These are phyloP conservation scores for Radopholus similis DNA, from an alignment of 1,140 invertebrate genomes.

Conservation along the genomic window DNA sequence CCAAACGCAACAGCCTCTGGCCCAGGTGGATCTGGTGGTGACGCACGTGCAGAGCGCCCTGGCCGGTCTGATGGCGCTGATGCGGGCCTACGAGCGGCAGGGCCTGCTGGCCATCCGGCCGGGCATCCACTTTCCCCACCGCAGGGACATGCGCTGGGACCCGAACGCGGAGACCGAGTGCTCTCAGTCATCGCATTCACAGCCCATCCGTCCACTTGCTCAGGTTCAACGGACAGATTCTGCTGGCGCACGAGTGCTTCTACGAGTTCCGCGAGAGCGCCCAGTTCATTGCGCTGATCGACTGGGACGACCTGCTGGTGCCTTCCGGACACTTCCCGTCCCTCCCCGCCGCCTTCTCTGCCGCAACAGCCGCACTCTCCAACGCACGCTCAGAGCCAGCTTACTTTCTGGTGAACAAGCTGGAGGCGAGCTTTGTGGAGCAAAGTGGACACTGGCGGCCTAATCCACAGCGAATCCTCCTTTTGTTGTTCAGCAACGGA, in stretches of 20 bases:
- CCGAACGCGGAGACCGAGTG: constrained; percentile 30
- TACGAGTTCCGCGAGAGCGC: constrained; percentile 40
- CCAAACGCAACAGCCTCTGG: not conserved
- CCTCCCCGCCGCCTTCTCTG: constrained; percentile 17
- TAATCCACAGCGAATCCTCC: not conserved
- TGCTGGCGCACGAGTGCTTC: constrained; percentile 28
- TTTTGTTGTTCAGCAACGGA: not conserved
- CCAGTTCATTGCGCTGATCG: constrained; percentile 39
- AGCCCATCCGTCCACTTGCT: not conserved
- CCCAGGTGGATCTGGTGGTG: constrained; percentile 27
- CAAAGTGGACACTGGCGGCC: not conserved
- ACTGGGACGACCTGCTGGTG: constrained; percentile 41
- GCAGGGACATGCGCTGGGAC: constrained; percentile 18
- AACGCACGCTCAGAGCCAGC: no score
- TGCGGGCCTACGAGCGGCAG: constrained; percentile 20
- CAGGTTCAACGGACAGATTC: constrained; percentile 19
- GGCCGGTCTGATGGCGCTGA: not conserved
- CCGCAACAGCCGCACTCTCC: constrained; percentile 8
- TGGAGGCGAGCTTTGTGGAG: constrained; percentile 25
- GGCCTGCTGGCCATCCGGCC: constrained; percentile 21
- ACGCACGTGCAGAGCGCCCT: constrained; percentile 22
- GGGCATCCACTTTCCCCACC: constrained; percentile 23
- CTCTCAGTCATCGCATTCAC: not conserved
- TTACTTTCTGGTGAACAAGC: constrained; percentile 24
- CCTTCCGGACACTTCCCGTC: not conserved